Base-by-base conservation (phyloP, 2,888 invertebrate species). In the Galeruca laticollis region DNA sequence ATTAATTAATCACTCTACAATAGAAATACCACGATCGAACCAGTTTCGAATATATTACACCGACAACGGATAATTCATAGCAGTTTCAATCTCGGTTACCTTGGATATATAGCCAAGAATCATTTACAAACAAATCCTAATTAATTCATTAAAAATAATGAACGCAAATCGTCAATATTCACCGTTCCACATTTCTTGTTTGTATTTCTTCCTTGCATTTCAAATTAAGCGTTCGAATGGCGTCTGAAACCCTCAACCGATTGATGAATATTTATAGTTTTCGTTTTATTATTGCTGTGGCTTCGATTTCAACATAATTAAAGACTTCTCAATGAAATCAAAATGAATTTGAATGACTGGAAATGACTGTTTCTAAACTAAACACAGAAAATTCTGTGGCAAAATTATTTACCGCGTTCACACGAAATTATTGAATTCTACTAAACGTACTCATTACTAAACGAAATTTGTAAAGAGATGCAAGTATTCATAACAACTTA, bases 81-180 rank as follows among this genome's bases (percentile, higher is more conserved):
- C 26, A 33, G 35, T 13, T 26, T 20, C 21, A 49, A 66, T 26
- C 56, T 35, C 20, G 51, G 66, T 66, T 47, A 47, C 66, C 66
- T 66, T 66, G 66, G 35, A 49, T 47, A 49, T 56, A 37, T 10
- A 59, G 18, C 49, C 21, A 13, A 15, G 10, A 6, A 9, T 61
- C 61, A 61, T 51, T 61, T 61, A 51, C 61, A 61, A 61, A 61
- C 61, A 61, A 61, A 51, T 35, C 33, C 9, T 51, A 61, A 61
- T 61, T 61, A 61, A 51, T 51, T 51, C 61, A 51, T 33, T 49
- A 49, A 60, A 60, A 60, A 33, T 54, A 54, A 54, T 54, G 31
- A 20, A 20, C 31, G 51, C 51, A 5, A 52, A 3, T 2, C 52
- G 33, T 33, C 31, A 56, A 56, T 31, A 56, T n/a, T 56, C 33